phyloP scores from a whole-genome alignment of 2,113 vertebrate species.

The Eleginops maclovinus region DNA sequence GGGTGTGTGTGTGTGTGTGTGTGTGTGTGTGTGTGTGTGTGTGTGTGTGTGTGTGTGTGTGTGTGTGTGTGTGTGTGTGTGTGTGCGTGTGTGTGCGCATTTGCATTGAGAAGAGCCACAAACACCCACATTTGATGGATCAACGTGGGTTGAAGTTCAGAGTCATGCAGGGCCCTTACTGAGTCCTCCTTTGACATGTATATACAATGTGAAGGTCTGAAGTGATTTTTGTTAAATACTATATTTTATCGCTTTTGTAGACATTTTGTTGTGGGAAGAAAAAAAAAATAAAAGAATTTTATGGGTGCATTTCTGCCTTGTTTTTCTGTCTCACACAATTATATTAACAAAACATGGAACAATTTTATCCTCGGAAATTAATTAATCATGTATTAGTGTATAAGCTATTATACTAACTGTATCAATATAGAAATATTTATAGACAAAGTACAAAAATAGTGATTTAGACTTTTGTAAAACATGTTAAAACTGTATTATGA shows the following conservation, averaged over 20 bases:
- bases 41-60: conserved; percentile 22
- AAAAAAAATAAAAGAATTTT: conserved; percentile 90
- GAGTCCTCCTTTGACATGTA: conserved; percentile 94
- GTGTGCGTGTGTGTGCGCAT: conserved; percentile 31
- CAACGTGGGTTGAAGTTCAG: conserved; percentile 86
- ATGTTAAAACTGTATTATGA: neutral
- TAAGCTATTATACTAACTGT: neutral
- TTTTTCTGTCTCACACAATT: conserved; percentile 61
- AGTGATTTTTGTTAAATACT: conserved; percentile 97
- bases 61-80: conserved; percentile 17
- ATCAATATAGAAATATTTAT: conserved; percentile 2
- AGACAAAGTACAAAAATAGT: neutral
- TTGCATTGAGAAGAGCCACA: conserved; percentile 52
- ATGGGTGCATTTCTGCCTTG: conserved; percentile 85
- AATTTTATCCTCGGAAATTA: neutral
- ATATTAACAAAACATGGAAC: conserved; percentile 3
- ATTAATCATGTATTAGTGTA: neutral
- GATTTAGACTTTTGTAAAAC: neutral
- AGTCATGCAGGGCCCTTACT: conserved; percentile 84
- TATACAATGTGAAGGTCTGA: conserved; percentile 90
- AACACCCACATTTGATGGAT: conserved; percentile 55
- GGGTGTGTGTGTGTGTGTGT: conserved; percentile 19
- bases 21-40: conserved; percentile 24
- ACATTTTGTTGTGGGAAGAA: conserved; percentile 91
- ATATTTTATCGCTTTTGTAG: conserved; percentile 99